Evolutionary conservation across 2,113 vertebrate genomes (phyloP).

Genomic region (Mionectes macconnelli): DNA sequence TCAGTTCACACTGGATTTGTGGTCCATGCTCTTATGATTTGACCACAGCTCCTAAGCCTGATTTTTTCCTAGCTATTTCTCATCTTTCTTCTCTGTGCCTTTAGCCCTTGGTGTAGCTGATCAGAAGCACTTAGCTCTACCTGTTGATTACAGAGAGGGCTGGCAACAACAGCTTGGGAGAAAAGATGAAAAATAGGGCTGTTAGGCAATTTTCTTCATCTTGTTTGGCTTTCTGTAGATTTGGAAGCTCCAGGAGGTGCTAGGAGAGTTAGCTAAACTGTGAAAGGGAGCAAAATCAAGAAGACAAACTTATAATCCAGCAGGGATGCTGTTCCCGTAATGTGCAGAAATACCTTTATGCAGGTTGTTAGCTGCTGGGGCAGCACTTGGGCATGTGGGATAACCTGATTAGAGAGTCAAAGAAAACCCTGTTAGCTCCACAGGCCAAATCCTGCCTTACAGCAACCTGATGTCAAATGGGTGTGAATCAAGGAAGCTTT

Average conservation of each 20-base stretch:
- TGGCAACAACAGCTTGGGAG: neutral
- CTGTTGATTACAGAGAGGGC: neutral
- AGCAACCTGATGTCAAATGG: constrained; percentile 48
- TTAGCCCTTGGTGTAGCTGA: neutral
- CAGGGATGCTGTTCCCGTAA: neutral
- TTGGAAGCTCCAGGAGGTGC: constrained; percentile 65
- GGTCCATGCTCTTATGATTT: neutral
- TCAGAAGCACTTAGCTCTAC: neutral
- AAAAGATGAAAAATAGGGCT: neutral
- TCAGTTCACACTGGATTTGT: neutral
- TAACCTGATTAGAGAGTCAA: constrained; percentile 61
- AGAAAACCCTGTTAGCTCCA: constrained; percentile 31
- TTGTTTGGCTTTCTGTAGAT: constrained; percentile 51
- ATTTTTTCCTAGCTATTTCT: neutral
- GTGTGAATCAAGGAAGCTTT: constrained; percentile 47
- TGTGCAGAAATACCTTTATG: constrained; percentile 43
- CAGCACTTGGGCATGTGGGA: constrained; percentile 29
- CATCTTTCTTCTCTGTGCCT: neutral
- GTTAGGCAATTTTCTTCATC: neutral
- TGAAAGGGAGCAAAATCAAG: constrained; percentile 66
- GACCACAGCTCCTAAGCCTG: neutral
- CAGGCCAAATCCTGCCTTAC: constrained; percentile 47
- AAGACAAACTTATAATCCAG: constrained; percentile 59
- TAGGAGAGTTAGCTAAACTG: constrained; percentile 56
- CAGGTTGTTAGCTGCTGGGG: constrained; percentile 45